A percentile compares a stretch with the other conserved stretches of the same genome.
Evolutionary conservation across 1,140 invertebrate genomes (phyloP).

Genomic region (Wasmannia auropunctata): DNA sequence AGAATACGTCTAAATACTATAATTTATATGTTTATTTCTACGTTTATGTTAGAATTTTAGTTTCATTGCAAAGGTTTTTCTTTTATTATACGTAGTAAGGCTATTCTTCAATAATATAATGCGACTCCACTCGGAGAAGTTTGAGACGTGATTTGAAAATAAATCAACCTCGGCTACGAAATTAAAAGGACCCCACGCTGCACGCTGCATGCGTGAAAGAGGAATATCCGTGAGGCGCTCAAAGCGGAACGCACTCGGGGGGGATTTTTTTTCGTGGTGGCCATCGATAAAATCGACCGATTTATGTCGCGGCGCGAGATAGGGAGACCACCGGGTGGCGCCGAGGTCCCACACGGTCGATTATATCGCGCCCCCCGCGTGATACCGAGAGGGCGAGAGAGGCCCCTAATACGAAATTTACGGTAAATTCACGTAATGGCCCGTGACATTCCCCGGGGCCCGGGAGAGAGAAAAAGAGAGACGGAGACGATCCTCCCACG

Average conservation of each 20-base stretch:
- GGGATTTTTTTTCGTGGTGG: conserved; percentile 35
- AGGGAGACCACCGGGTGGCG: conserved; percentile 52
- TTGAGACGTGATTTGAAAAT: conserved; percentile 17
- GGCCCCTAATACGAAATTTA: conserved; percentile 74
- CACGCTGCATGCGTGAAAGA: not conserved
- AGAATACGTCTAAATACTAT: not conserved
- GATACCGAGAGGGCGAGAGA: conserved; percentile 26
- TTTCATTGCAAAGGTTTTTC: conserved; percentile 5
- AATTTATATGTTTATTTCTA: not conserved
- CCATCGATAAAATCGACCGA: conserved; percentile 59
- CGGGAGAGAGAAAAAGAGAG: conserved; percentile 36
- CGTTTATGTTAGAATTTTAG: not conserved
- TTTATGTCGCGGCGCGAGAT: conserved; percentile 44
- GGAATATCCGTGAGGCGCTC: conserved; percentile 19
- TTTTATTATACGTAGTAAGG: not conserved
- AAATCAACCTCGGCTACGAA: conserved; percentile 10
- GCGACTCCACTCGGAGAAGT: not conserved
- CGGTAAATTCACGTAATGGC: conserved; percentile 74
- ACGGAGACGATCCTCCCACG: conserved; percentile 68
- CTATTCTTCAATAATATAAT: not conserved
- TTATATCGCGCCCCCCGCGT: conserved; percentile 39
- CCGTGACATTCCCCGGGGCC: conserved; percentile 69
- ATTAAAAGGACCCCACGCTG: not conserved
- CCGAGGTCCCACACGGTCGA: conserved; percentile 21
- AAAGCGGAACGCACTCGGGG: conserved; percentile 30